phyloP scores from a whole-genome alignment of 1,140 invertebrate genomes.

The Drosophila insularis region DNA sequence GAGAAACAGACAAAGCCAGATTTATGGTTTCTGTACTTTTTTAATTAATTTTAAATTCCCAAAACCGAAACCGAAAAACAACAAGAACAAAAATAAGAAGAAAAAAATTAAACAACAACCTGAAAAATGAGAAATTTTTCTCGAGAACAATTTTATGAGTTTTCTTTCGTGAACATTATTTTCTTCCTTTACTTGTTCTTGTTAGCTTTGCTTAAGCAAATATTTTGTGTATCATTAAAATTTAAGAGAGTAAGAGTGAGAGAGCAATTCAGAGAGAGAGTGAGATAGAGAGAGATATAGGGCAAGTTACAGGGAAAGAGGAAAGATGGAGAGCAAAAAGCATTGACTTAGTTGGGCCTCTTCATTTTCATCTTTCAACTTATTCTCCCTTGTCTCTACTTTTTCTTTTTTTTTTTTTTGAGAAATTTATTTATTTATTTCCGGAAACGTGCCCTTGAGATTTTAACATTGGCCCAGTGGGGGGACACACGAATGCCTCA shows the following conservation, averaged over 20 bases:
- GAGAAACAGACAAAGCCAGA: neutral
- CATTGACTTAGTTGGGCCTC: conserved; percentile 6
- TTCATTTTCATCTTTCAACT: conserved; percentile 10
- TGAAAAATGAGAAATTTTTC: conserved; percentile 4
- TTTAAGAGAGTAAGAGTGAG: conserved; percentile 51
- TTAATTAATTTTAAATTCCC: conserved; percentile 8
- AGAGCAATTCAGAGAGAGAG: neutral
- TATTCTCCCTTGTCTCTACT: conserved; percentile 19
- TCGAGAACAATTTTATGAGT: conserved; percentile 10
- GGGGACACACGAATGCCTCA: neutral
- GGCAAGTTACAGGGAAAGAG: neutral
- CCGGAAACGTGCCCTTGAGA: conserved; percentile 80
- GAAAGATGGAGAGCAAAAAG: conserved; percentile 23
- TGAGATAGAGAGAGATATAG: conserved; percentile 16
- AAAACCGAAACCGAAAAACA: neutral
- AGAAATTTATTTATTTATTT: conserved; percentile 79
- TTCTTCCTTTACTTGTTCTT: neutral
- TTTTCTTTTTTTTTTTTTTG: conserved; percentile 33
- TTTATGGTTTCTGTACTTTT: conserved; percentile 8
- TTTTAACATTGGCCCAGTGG: conserved; percentile 49
- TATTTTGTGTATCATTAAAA: conserved; percentile 73
- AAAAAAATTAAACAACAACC: neutral
- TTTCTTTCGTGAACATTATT: conserved; percentile 9
- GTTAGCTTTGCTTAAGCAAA: conserved; percentile 45
- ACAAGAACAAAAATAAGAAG: neutral